Percentiles rank a stretch among this genome's conserved stretches.
These are phyloP conservation scores for Tortrix viridana DNA, from an alignment of 2,888 invertebrate species.

Conservation along the genomic window DNA sequence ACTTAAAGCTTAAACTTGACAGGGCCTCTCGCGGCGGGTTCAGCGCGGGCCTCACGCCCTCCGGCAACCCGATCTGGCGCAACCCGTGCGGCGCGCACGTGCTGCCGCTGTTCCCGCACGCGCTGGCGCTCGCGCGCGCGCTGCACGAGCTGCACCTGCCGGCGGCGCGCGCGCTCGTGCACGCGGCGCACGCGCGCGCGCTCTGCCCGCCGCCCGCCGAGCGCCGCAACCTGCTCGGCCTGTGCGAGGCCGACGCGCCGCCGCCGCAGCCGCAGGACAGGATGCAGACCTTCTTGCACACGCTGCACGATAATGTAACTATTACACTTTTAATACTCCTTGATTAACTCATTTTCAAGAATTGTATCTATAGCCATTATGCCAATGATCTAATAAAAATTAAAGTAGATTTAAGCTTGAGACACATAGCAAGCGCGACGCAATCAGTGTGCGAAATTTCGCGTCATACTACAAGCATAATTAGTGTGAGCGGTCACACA, in stretches of 20 bases:
- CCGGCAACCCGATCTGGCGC: constrained; percentile 91
- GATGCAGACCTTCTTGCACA: constrained; percentile 93
- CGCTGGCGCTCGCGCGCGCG: constrained; percentile 90
- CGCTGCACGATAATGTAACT: constrained; percentile 87
- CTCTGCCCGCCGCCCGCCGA: constrained; percentile 90
- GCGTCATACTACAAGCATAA: too few relatives aligned
- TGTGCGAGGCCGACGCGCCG: constrained; percentile 77
- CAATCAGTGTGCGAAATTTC: too few relatives aligned
- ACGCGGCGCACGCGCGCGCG: constrained; percentile 88
- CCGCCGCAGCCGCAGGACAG: constrained; percentile 88
- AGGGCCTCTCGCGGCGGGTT: constrained; percentile 93
- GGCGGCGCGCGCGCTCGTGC: constrained; percentile 85
- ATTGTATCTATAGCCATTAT: too few relatives aligned
- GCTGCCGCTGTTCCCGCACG: constrained; percentile 90
- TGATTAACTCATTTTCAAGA: too few relatives aligned
- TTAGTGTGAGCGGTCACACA: too few relatives aligned
- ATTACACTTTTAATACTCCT: background rate
- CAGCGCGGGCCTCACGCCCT: constrained; percentile 89
- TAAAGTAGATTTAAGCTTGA: too few relatives aligned
- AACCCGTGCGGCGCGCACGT: constrained; percentile 95
- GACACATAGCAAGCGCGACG: too few relatives aligned
- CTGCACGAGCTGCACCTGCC: constrained; percentile 92
- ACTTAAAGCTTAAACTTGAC: too few relatives aligned
- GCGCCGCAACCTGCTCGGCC: constrained; percentile 89
- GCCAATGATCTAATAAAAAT: too few relatives aligned